These are phyloP conservation scores for Fregetta grallaria DNA, from an alignment of 2,113 vertebrate species.

Conservation along the genomic window DNA sequence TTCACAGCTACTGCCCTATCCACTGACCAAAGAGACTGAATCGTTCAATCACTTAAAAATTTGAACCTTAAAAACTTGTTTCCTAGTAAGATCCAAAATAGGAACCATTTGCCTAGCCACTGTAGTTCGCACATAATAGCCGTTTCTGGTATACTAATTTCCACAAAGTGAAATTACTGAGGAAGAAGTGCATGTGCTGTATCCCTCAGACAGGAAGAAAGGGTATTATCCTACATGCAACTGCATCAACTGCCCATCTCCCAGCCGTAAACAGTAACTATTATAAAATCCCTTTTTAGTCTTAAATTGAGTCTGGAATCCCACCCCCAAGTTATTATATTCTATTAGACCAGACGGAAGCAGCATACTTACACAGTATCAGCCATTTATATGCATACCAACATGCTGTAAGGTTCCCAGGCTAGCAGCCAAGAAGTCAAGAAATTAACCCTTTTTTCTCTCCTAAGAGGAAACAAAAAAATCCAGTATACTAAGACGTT, in stretches of 20 bases:
- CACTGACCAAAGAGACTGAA: not conserved
- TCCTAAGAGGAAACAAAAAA: not conserved
- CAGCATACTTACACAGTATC: not conserved
- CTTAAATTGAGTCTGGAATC: not conserved
- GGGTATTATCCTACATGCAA: not conserved
- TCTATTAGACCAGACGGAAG: not conserved
- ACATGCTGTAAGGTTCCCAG: not conserved
- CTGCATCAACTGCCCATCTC: not conserved
- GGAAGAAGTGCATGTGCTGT: not conserved
- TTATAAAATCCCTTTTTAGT: not conserved
- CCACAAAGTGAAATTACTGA: not conserved
- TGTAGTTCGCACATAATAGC: not conserved
- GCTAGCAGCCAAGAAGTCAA: not conserved
- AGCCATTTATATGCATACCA: not conserved
- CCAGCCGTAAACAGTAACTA: not conserved
- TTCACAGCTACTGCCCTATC: not conserved
- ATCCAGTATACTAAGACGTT: fast-evolving
- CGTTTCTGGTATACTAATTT: not conserved
- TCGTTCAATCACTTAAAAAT: not conserved
- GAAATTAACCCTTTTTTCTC: not conserved
- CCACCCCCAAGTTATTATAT: not conserved
- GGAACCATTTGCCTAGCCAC: not conserved
- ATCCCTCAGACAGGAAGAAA: not conserved
- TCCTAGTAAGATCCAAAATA: not conserved
- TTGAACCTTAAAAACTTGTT: not conserved